Evolutionary conservation across 2,888 invertebrate species (phyloP).

Genomic region (Drosophila buzzatii): DNA sequence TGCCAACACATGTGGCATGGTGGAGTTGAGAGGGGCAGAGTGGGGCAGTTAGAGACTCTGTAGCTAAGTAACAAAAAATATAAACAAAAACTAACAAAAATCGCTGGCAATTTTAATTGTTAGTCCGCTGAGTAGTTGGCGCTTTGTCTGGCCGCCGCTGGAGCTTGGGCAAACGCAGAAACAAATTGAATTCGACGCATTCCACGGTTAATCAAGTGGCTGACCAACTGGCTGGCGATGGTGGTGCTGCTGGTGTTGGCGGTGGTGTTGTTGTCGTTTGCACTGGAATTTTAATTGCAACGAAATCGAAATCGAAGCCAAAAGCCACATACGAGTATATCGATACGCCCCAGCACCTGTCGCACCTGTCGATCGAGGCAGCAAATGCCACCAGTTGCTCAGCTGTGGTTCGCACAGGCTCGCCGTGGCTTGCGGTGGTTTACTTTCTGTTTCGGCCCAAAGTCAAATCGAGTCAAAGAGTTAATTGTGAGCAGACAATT

Average conservation of each 20-base stretch:
- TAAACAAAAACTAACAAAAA: constrained; percentile 23
- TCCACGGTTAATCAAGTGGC: constrained; percentile 62
- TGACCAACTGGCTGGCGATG: constrained; percentile 24
- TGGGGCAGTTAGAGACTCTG: not conserved
- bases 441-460: constrained; percentile 58
- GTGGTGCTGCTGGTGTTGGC: constrained; percentile 6
- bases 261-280: constrained; percentile 28
- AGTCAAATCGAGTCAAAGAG: constrained; percentile 77
- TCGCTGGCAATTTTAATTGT: constrained; percentile 69
- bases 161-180: constrained; percentile 49
- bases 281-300: constrained; percentile 77
- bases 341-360: constrained; percentile 33
- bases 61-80: not conserved
- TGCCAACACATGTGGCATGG: not conserved
- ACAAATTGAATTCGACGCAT: constrained; percentile 78
- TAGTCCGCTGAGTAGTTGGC: constrained; percentile 39
- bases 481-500: constrained; percentile 68
- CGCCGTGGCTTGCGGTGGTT: constrained; percentile 30
- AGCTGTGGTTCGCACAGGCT: constrained; percentile 11
- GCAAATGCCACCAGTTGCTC: constrained; percentile 51
- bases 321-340: constrained; percentile 44
- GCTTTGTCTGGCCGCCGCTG: constrained; percentile 39
- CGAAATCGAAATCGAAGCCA: constrained; percentile 65
- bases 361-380: constrained; percentile 57
- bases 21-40: not conserved